Evolutionary conservation across 2,888 invertebrate genomes (phyloP).

Genomic region (Luperina nickerlii): DNA sequence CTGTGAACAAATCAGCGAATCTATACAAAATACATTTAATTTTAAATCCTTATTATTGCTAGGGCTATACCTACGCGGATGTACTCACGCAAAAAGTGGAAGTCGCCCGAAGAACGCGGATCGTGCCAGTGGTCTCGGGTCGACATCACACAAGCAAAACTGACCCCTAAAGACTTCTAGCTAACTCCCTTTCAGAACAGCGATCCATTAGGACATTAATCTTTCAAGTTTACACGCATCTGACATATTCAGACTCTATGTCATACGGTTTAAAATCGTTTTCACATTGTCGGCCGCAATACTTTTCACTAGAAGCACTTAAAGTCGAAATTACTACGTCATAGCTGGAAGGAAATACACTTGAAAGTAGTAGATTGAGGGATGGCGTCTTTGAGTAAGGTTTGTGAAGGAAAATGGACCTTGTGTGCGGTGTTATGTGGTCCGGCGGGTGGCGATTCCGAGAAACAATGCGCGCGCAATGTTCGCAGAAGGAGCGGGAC

Average conservation of each 20-base stretch:
- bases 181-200: conserved; percentile 76
- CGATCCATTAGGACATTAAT: conserved; percentile 81
- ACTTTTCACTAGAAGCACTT: conserved; percentile 67
- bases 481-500: conserved; percentile 88
- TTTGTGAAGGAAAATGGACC: conserved; percentile 77
- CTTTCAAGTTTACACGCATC: conserved; percentile 72
- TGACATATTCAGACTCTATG: conserved; percentile 78
- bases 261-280: conserved; percentile 79
- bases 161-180: conserved; percentile 76
- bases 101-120: conserved; percentile 88
- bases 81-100: conserved; percentile 87
- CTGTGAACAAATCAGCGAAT: not conserved
- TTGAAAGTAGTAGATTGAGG: conserved; percentile 78
- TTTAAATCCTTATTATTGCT: conserved; percentile 85
- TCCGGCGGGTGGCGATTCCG: conserved; percentile 83
- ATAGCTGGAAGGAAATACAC: conserved; percentile 80
- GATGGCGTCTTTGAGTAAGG: conserved; percentile 79
- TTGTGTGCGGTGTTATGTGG: conserved; percentile 81
- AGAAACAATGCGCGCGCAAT: conserved; percentile 86
- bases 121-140: conserved; percentile 77
- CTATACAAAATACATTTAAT: conserved; percentile 68
- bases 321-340: conserved; percentile 79
- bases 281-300: conserved; percentile 73
- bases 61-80: conserved; percentile 81
- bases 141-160: conserved; percentile 76